Conservation (phyloP, 2,113 vertebrate genomes). For the Cathartes aura region DNA sequence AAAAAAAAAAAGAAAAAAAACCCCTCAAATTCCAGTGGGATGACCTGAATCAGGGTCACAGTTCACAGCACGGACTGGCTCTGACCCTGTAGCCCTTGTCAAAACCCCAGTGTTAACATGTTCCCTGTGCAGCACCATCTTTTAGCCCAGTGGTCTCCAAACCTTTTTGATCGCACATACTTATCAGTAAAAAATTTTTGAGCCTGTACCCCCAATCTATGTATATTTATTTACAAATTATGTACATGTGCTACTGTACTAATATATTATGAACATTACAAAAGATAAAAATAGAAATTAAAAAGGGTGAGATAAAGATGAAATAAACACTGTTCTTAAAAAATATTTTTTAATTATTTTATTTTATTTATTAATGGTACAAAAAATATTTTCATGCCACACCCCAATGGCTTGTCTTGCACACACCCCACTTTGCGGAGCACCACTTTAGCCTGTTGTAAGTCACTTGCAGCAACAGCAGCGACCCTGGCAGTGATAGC, state of each 20-base stretch:
- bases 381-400: background rate
- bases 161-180: background rate
- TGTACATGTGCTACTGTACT: background rate
- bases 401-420: accelerated
- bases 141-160: background rate
- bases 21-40: background rate
- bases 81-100: background rate
- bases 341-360: too few relatives aligned
- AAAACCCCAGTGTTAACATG: background rate
- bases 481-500: background rate
- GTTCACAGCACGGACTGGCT: background rate
- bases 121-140: background rate
- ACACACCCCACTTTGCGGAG: background rate
- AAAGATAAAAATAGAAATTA: background rate
- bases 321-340: background rate
- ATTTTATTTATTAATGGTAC: background rate
- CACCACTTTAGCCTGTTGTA: accelerated
- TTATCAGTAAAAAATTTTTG: background rate
- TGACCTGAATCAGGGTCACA: background rate
- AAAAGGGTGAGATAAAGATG: background rate
- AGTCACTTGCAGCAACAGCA: background rate
- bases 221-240: background rate
- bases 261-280: background rate
- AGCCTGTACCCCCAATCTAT: background rate
- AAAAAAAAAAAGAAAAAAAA: background rate